Percentiles rank a stretch among this genome's conserved stretches.
These are phyloP conservation scores for Antechinus flavipes DNA, from an alignment of 2,113 vertebrate species.

Conservation along the genomic window DNA sequence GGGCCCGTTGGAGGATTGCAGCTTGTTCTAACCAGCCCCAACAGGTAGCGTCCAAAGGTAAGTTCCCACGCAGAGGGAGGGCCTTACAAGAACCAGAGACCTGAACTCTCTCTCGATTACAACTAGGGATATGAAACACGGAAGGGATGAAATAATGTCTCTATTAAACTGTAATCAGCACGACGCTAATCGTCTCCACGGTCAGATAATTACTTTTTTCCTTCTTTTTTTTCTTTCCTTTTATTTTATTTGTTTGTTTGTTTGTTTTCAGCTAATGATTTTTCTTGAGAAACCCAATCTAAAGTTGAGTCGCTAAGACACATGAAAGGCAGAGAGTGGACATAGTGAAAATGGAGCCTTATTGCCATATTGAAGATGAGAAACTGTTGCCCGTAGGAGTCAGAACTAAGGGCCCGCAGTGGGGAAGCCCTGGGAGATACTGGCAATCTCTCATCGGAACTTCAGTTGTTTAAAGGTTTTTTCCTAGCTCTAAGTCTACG, in stretches of 20 bases:
- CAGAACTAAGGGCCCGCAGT: neutral
- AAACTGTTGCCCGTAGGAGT: neutral
- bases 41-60: neutral
- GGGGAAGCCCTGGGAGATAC: neutral
- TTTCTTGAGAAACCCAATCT: neutral
- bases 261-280: neutral
- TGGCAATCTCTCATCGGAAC: neutral
- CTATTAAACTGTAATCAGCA: conserved; percentile 25
- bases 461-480: neutral
- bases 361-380: neutral
- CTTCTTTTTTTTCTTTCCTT: no score
- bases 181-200: neutral
- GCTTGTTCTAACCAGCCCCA: neutral
- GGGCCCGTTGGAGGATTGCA: neutral
- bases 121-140: neutral
- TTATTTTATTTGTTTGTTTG: no score
- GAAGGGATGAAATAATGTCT: conserved; percentile 16
- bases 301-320: neutral
- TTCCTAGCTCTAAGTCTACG: neutral
- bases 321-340: neutral
- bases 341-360: neutral
- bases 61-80: neutral
- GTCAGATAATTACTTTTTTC: neutral
- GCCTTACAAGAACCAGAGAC: neutral
- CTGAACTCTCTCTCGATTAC: neutral